A percentile compares a stretch with the other conserved stretches of the same genome.
Evolutionary conservation across 2,888 invertebrate genomes (phyloP).

Genomic region (Brenthis hecate): DNA sequence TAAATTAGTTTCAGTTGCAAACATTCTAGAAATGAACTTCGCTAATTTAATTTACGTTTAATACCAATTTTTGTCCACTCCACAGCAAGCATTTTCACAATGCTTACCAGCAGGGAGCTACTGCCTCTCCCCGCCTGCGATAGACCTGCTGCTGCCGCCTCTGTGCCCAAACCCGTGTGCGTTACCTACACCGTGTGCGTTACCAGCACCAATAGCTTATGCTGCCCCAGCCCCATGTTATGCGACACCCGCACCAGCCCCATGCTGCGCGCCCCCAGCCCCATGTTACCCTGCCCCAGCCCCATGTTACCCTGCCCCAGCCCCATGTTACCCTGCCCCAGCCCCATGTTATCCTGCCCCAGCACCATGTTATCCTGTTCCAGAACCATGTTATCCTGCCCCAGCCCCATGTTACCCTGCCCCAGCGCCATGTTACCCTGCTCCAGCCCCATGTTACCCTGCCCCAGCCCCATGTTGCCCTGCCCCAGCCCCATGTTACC

Average conservation of each 20-base stretch:
- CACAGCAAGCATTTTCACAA: constrained; percentile 42
- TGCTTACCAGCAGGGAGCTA: constrained; percentile 41
- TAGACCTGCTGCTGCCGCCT: constrained; percentile 44
- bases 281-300: constrained; percentile 35
- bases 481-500: constrained; percentile 3
- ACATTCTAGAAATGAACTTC: too few relatives aligned
- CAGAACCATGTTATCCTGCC: not conserved
- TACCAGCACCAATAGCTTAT: constrained; percentile 36
- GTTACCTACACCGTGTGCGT: constrained; percentile 12
- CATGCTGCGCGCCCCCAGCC: constrained; percentile 3
- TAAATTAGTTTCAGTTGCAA: too few relatives aligned
- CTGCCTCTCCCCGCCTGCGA: constrained; percentile 44
- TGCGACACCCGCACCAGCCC: constrained; percentile 19
- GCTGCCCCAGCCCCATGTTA: constrained; percentile 38
- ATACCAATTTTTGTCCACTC: constrained; percentile 3
- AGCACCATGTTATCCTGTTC: constrained; percentile 12
- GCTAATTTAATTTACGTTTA: not conserved
- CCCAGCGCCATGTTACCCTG: constrained; percentile 6
- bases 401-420: constrained; percentile 1
- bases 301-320: constrained; percentile 13
- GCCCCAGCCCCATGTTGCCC: constrained; percentile 24
- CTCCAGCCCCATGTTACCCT: constrained; percentile 18
- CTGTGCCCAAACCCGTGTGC: constrained; percentile 16
- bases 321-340: constrained; percentile 37
- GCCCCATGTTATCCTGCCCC: constrained; percentile 13